These are phyloP conservation scores for Bombus waltoni DNA, from an alignment of 1,140 invertebrate species.

Conservation along the genomic window DNA sequence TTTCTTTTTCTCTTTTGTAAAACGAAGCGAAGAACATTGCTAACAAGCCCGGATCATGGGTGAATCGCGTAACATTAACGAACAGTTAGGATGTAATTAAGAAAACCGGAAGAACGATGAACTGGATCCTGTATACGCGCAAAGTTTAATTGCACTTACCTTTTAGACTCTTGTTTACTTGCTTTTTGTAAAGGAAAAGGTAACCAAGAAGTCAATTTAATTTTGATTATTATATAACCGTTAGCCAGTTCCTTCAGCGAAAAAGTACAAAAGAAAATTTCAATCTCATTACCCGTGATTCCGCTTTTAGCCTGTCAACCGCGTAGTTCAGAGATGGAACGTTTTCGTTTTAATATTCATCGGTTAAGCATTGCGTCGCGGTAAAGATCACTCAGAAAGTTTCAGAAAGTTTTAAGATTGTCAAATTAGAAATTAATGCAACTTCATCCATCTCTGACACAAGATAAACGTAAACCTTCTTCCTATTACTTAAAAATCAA, in stretches of 20 bases:
- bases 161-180: not conserved
- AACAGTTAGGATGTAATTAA: constrained; percentile 18
- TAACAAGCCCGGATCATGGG: constrained; percentile 12
- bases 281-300: not conserved
- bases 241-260: constrained; percentile 36
- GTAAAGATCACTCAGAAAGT: constrained; percentile 21
- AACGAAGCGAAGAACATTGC: constrained; percentile 18
- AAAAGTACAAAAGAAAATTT: constrained; percentile 41
- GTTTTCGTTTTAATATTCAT: constrained; percentile 14
- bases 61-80: constrained; percentile 1
- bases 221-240: not conserved
- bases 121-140: not conserved
- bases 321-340: not conserved
- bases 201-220: not conserved
- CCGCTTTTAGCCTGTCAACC: not conserved
- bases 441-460: not conserved
- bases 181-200: not conserved
- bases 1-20: constrained; percentile 44
- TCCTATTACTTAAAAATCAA: not conserved
- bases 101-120: not conserved
- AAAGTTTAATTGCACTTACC: not conserved
- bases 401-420: not conserved
- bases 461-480: not conserved
- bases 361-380: not conserved
- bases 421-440: not conserved